Evolutionary conservation across 2,888 invertebrate genomes (phyloP).

Genomic region (Caenorhabditis virilis): DNA sequence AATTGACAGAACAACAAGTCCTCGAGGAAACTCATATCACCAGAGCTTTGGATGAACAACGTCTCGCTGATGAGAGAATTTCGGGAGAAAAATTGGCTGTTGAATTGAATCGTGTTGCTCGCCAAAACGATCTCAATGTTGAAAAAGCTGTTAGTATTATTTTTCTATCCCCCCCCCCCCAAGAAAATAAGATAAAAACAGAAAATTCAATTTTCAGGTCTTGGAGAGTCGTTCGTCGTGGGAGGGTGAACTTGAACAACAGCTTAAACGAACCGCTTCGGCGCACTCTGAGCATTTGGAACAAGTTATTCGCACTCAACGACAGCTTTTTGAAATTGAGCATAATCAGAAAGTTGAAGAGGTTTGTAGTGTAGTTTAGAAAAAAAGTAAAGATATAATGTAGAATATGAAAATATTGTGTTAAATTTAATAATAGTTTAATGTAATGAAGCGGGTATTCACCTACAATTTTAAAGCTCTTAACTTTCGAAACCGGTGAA

Average conservation of each 20-base stretch:
- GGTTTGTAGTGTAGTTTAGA: too few relatives aligned
- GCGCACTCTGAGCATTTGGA: conserved; percentile 79
- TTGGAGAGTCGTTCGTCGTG: conserved; percentile 66
- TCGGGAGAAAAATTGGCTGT: conserved; percentile 75
- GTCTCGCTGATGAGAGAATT: conserved; percentile 74
- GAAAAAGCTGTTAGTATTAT: conserved; percentile 48
- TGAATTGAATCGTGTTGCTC: conserved; percentile 73
- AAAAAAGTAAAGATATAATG: too few relatives aligned
- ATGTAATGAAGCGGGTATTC: too few relatives aligned
- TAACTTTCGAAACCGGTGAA: too few relatives aligned
- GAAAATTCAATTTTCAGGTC: conserved; percentile 20
- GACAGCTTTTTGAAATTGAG: conserved; percentile 73
- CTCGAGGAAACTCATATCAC: conserved; percentile 76
- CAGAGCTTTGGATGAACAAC: conserved; percentile 75
- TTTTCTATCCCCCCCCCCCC: neutral
- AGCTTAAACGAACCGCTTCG: conserved; percentile 83
- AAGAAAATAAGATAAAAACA: neutral
- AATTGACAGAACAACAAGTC: conserved; percentile 78
- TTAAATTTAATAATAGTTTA: too few relatives aligned
- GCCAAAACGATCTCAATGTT: conserved; percentile 48
- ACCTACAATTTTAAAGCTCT: too few relatives aligned
- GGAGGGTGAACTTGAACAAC: conserved; percentile 76
- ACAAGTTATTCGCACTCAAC: conserved; percentile 74
- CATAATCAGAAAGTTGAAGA: conserved; percentile 72
- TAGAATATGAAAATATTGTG: too few relatives aligned